Evolutionary conservation across 2,797 vertebrate genomes (phyloP).

Genomic region (Helostoma temminkii): DNA sequence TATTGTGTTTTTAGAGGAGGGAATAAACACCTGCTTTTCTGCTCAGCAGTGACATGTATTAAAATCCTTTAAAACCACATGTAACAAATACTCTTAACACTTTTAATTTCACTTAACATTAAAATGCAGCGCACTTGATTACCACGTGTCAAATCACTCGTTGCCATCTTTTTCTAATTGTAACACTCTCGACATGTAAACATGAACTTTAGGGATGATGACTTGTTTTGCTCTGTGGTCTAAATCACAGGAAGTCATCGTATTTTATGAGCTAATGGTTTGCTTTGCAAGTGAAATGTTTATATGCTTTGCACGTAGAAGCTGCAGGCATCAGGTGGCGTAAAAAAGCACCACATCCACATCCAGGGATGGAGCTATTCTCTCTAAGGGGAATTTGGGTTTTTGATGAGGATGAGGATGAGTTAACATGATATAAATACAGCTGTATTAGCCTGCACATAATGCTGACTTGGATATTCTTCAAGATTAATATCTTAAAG

Average conservation of each 20-base stretch:
- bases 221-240: background rate
- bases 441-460: background rate
- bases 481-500: background rate
- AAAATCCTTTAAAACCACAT: constrained; percentile 20
- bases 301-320: background rate
- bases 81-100: background rate
- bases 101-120: background rate
- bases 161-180: background rate
- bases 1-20: background rate
- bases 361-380: background rate
- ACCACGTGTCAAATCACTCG: background rate
- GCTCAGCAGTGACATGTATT: constrained; percentile 9
- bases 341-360: background rate
- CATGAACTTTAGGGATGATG: background rate
- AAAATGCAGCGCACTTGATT: background rate
- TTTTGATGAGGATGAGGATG: constrained; percentile 21
- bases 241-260: background rate
- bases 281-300: background rate
- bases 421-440: constrained; percentile 16
- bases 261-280: constrained; percentile 1
- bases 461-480: constrained; percentile 5
- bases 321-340: background rate
- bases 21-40: background rate
- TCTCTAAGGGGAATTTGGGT: background rate
- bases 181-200: background rate